Base-by-base conservation (phyloP, 2,888 invertebrate genomes). In the Hemicrepidius hirtus region DNA sequence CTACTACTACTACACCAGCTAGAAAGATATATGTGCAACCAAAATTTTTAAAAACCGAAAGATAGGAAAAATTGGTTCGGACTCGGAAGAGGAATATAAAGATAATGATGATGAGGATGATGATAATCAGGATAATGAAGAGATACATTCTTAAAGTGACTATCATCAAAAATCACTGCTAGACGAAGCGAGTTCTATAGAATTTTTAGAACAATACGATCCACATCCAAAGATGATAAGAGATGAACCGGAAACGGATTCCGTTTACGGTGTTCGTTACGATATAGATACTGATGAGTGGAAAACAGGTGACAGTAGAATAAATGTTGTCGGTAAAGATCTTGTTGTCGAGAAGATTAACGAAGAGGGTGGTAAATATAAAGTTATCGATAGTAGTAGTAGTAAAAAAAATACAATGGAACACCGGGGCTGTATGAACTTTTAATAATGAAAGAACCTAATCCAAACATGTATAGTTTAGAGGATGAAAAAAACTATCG, bases 381-480 rank as follows among this genome's bases (percentile, higher is more conserved):
- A 41, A 5, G 55, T 64, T 62, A 64, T 76, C 28, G 64, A 69
- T 40, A 50, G 57, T 37, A 62, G n/a, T n/a, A n/a, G n/a, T n/a
- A n/a, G n/a, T n/a, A n/a, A n/a, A n/a, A 73, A 69, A 50, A 41
- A 46, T 77, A 66, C 70, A 35, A 41, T 20, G 66, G 74, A 21
- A 76, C 73, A 37, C 55, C 46, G 32, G 74, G 76, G 10, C 50
- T 76, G 18, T 53, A 50, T 20, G 68, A 71, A 20, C 28, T 77
- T 32, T 12, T 77, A 16, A 70, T 77, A 40, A 57, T 57, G 24
- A 66, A 60, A 32, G 28, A 60, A 50, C 75, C 74, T 20, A 32
- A 63, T 5, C 76, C 73, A 32, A 20, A 62, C 5, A 55, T 57
- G 16, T 73, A 59, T 32, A 74, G 28, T 37, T 28, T 41, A 40